Conservation (phyloP, 2,888 invertebrate species). For the Agrotis segetum region DNA sequence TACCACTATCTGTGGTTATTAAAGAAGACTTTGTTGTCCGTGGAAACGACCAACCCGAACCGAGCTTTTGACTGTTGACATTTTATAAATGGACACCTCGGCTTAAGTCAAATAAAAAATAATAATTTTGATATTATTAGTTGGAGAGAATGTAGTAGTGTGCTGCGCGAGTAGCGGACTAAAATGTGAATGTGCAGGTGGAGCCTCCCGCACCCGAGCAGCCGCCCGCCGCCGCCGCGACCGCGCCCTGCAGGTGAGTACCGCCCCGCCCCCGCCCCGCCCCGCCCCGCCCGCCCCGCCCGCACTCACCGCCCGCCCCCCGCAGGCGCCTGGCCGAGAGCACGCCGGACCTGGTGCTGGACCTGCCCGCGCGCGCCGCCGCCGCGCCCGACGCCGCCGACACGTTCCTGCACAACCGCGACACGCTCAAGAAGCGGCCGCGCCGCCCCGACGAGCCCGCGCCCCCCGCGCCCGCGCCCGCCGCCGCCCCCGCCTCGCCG, state of each 20-base stretch:
- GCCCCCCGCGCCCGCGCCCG: constrained; percentile 75
- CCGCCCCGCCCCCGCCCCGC: constrained; percentile 9
- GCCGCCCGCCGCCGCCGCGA: constrained; percentile 20
- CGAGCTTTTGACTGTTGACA: too few species aligned
- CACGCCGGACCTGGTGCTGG: constrained; percentile 96
- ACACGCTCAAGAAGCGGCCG: constrained; percentile 77
- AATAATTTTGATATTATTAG: too few species aligned
- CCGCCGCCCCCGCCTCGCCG: constrained; percentile 87
- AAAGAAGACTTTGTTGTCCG: too few species aligned
- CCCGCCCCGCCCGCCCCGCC: constrained; percentile 81
- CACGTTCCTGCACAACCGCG: constrained; percentile 82
- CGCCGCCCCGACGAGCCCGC: constrained; percentile 71
- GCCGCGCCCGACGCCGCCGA: constrained; percentile 76
- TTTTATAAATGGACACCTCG: too few species aligned
- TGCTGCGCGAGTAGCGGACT: constrained; percentile 10
- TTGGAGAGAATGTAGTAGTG: background rate
- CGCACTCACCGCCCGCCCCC: constrained; percentile 19
- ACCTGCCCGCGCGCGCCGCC: constrained; percentile 92
- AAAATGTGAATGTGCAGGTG: constrained; percentile 43
- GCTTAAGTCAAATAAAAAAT: too few species aligned
- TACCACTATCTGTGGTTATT: too few species aligned
- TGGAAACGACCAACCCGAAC: too few species aligned
- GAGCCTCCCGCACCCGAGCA: constrained; percentile 23
- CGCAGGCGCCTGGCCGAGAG: constrained; percentile 87
- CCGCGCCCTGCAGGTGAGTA: constrained; percentile 42